Evolutionary conservation across 2,797 vertebrate genomes (phyloP).

Genomic region (Synanceia verrucosa): DNA sequence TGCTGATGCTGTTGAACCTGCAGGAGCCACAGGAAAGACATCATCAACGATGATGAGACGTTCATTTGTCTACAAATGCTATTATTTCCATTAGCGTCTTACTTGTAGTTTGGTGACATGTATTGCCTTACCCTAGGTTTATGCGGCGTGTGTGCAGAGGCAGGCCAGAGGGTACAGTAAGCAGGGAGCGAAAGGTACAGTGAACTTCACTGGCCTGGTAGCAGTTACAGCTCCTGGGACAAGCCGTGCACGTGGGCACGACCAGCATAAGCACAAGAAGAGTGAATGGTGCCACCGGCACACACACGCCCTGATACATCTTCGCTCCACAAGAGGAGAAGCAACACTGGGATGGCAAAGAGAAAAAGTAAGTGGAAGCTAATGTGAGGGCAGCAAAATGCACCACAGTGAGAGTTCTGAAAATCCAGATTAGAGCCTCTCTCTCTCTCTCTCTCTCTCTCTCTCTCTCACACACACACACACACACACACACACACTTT

Average conservation of each 20-base stretch:
- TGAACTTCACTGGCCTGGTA: constrained; percentile 93
- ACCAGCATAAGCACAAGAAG: constrained; percentile 75
- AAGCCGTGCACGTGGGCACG: constrained; percentile 57
- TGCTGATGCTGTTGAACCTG: constrained; percentile 94
- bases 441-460: neutral
- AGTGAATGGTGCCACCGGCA: constrained; percentile 63
- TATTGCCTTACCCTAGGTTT: constrained; percentile 88
- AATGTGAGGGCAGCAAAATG: constrained; percentile 16
- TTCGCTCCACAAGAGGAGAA: constrained; percentile 26
- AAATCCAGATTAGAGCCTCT: constrained; percentile 25
- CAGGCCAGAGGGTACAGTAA: constrained; percentile 84
- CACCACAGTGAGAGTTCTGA: constrained; percentile 4
- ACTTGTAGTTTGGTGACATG: neutral
- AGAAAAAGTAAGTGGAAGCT: constrained; percentile 22
- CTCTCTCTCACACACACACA: neutral
- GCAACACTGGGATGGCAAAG: constrained; percentile 35
- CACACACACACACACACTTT: neutral
- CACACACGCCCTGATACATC: constrained; percentile 47
- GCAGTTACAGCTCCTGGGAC: constrained; percentile 91
- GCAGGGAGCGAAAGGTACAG: constrained; percentile 93
- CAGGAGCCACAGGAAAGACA: constrained; percentile 6
- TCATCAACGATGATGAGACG: neutral
- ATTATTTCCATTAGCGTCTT: neutral
- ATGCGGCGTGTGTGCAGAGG: constrained; percentile 87
- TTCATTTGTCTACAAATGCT: neutral